Evolutionary conservation across 2,888 invertebrate species (phyloP).

Genomic region (Drosophila recens): DNA sequence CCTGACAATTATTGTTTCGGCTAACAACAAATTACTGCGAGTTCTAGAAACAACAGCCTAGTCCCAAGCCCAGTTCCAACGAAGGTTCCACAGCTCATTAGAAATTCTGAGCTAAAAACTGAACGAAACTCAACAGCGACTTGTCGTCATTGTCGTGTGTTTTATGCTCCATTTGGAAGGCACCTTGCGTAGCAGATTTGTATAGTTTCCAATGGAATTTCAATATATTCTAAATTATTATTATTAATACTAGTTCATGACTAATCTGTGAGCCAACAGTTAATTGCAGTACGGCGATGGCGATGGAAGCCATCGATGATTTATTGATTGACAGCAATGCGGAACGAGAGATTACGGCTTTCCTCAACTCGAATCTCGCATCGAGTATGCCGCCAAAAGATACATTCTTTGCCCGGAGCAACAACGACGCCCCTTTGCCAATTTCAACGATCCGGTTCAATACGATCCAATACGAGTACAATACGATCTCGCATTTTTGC

Average conservation of each 20-base stretch:
- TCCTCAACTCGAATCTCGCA: conserved; percentile 21
- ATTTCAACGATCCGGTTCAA: conserved; percentile 8
- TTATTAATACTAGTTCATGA: conserved; percentile 22
- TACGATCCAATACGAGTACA: neutral
- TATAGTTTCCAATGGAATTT: conserved; percentile 30
- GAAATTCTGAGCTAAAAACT: conserved; percentile 55
- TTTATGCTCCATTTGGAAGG: conserved; percentile 66
- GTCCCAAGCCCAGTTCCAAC: conserved; percentile 18
- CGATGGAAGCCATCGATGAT: conserved; percentile 27
- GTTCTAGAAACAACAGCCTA: conserved; percentile 64
- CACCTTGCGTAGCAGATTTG: conserved; percentile 54
- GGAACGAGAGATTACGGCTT: conserved; percentile 66
- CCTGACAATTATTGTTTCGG: conserved; percentile 56
- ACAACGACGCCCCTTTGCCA: conserved; percentile 54
- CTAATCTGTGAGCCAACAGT: conserved; percentile 2
- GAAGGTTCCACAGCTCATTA: conserved; percentile 75
- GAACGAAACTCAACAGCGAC: conserved; percentile 24
- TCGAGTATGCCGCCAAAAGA: conserved; percentile 50
- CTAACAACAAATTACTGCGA: conserved; percentile 51
- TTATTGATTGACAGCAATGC: conserved; percentile 69
- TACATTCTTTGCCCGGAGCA: conserved; percentile 42
- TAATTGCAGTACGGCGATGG: conserved; percentile 5
- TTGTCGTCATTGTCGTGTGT: conserved; percentile 56
- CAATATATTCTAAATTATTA: conserved; percentile 7
- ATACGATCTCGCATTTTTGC: conserved; percentile 15